These are phyloP conservation scores for Eristalinus aeneus DNA, from an alignment of 2,888 invertebrate genomes.

Conservation along the genomic window DNA sequence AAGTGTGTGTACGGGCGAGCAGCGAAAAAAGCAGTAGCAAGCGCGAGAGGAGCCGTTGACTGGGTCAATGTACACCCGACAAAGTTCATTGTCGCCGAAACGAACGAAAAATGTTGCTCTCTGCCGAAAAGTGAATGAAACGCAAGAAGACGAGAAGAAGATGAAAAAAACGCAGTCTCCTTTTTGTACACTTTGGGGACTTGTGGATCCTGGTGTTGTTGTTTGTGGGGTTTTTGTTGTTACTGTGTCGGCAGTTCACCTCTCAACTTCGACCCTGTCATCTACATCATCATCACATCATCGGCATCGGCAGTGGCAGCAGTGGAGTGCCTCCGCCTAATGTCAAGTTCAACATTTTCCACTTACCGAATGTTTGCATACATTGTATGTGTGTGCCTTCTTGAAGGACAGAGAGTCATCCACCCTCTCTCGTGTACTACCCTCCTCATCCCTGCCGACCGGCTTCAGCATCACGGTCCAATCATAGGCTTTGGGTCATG, in stretches of 20 bases:
- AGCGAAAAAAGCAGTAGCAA: not conserved
- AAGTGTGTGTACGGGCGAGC: not conserved
- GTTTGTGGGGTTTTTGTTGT: not conserved
- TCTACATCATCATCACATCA: conserved; percentile 33
- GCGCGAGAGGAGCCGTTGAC: conserved; percentile 55
- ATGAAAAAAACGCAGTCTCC: conserved; percentile 4
- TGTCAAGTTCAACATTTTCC: conserved; percentile 64
- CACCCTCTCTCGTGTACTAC: not conserved
- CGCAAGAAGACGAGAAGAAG: not conserved
- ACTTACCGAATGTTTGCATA: not conserved
- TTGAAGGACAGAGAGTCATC: conserved; percentile 39
- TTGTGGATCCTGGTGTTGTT: conserved; percentile 47
- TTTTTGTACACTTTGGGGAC: conserved; percentile 15
- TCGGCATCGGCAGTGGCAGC: not conserved
- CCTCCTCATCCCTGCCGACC: too few species aligned
- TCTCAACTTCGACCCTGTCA: conserved; percentile 39
- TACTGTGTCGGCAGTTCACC: conserved; percentile 27
- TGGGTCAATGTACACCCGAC: conserved; percentile 67
- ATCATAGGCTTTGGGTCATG: conserved; percentile 10
- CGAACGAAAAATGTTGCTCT: conserved; percentile 37
- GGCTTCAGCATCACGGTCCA: not conserved
- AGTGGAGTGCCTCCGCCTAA: conserved; percentile 37
- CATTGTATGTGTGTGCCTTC: conserved; percentile 1
- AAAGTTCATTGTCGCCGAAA: conserved; percentile 66
- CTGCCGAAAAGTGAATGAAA: not conserved